phyloP scores from a whole-genome alignment of 2,797 vertebrate genomes.

The Gouania willdenowi region DNA sequence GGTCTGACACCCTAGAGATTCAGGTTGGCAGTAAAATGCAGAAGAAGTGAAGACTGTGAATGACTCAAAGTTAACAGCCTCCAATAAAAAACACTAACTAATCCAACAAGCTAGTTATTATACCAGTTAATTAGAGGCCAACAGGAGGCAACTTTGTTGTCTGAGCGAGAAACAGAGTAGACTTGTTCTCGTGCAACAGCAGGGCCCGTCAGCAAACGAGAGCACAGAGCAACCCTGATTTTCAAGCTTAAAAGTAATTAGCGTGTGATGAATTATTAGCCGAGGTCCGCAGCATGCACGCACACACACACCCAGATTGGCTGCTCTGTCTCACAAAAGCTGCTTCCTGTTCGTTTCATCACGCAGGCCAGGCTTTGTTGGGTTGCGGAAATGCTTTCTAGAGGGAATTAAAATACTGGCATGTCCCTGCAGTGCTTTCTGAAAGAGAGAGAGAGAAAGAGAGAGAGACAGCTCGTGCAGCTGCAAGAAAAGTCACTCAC shows the following conservation, averaged over 20 bases:
- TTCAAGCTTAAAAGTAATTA: slow-evolving; percentile 62
- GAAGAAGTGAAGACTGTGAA: slow-evolving; percentile 52
- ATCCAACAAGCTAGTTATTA: slow-evolving; percentile 52
- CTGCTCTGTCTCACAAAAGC: slow-evolving; percentile 69
- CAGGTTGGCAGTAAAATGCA: slow-evolving; percentile 46
- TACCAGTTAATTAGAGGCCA: slow-evolving; percentile 61
- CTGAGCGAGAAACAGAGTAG: slow-evolving; percentile 39
- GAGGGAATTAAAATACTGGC: slow-evolving; percentile 82
- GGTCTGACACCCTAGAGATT: slow-evolving; percentile 47
- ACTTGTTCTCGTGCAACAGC: slow-evolving; percentile 48
- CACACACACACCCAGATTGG: slow-evolving; percentile 26
- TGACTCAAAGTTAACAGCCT: slow-evolving; percentile 60
- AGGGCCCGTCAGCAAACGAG: slow-evolving; percentile 55
- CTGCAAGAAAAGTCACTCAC: slow-evolving; percentile 47
- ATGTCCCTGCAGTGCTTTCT: slow-evolving; percentile 75
- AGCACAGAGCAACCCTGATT: slow-evolving; percentile 59
- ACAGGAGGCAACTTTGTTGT: slow-evolving; percentile 48
- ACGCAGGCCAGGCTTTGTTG: slow-evolving; percentile 74
- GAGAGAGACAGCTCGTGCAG: slow-evolving; percentile 49
- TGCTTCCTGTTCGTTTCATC: slow-evolving; percentile 76
- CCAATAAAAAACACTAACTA: slow-evolving; percentile 36
- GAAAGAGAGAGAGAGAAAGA: neutral
- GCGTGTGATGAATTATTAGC: slow-evolving; percentile 65
- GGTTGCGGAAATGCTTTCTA: slow-evolving; percentile 79
- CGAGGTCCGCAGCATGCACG: slow-evolving; percentile 40